These are phyloP conservation scores for Baryphthengus martii DNA, from an alignment of 2,113 vertebrate species.

Conservation along the genomic window DNA sequence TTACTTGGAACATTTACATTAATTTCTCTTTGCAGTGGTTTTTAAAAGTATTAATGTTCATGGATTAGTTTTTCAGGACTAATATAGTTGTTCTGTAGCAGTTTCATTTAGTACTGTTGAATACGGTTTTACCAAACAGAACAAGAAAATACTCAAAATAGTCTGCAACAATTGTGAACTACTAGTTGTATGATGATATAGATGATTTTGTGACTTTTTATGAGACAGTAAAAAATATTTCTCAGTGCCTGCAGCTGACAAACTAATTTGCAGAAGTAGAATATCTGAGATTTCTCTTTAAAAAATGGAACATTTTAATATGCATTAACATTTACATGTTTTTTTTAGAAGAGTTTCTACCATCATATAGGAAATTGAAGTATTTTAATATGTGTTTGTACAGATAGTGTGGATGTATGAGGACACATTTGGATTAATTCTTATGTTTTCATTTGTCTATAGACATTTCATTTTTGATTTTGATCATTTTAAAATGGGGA, in stretches of 20 bases:
- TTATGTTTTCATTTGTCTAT: neutral
- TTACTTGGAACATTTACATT: neutral
- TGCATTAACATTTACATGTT: neutral
- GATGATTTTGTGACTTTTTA: neutral
- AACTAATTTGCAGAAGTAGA: neutral
- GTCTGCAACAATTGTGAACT: neutral
- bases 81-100: neutral
- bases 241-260: neutral
- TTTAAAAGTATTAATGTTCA: neutral
- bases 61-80: neutral
- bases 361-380: neutral
- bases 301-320: neutral
- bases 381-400: neutral
- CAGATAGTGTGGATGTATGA: neutral
- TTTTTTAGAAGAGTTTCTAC: neutral
- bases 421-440: neutral
- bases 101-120: neutral
- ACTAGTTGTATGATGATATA: neutral
- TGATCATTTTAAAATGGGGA: neutral
- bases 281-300: neutral
- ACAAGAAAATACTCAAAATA: neutral
- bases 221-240: neutral
- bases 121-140: neutral
- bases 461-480: neutral
- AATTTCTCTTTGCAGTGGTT: neutral